phyloP scores from a whole-genome alignment of 2,888 invertebrate genomes.

The Brachypterus glaber region DNA sequence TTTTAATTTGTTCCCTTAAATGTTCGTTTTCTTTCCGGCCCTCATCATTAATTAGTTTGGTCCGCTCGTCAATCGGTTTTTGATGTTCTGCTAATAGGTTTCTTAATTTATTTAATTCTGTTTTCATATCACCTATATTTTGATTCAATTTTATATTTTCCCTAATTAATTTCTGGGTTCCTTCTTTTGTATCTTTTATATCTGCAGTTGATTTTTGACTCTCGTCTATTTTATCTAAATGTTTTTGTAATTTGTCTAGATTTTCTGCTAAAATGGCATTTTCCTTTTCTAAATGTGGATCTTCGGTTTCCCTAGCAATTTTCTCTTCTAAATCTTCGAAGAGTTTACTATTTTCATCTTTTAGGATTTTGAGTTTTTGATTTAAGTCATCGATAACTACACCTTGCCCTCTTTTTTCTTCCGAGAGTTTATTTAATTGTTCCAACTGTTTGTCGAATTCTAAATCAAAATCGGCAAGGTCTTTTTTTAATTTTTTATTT shows the following conservation, averaged over 20 bases:
- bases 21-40: no score
- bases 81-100: conserved; percentile 26
- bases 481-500: conserved; percentile 21
- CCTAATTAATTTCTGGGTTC: conserved; percentile 21
- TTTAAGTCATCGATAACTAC: conserved; percentile 8
- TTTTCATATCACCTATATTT: no score
- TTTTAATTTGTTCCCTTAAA: no score
- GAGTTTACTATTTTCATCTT: conserved; percentile 14
- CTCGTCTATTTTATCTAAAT: conserved; percentile 12
- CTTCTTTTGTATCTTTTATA: no score
- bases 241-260: not conserved
- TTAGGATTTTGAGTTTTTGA: conserved; percentile 9
- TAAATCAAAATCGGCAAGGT: conserved; percentile 17
- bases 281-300: conserved; percentile 16
- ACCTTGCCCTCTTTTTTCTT: conserved; percentile 2
- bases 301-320: not conserved
- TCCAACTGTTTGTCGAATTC: conserved; percentile 15
- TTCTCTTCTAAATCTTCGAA: conserved; percentile 8
- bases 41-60: conserved; percentile 24
- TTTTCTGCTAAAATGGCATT: conserved; percentile 15
- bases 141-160: conserved; percentile 26
- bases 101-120: conserved; percentile 25
- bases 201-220: conserved; percentile 13
- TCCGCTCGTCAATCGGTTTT: no score
- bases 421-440: not conserved